Evolutionary conservation across 2,888 invertebrate genomes (phyloP).

Genomic region (Cryptocheilus praepositus): DNA sequence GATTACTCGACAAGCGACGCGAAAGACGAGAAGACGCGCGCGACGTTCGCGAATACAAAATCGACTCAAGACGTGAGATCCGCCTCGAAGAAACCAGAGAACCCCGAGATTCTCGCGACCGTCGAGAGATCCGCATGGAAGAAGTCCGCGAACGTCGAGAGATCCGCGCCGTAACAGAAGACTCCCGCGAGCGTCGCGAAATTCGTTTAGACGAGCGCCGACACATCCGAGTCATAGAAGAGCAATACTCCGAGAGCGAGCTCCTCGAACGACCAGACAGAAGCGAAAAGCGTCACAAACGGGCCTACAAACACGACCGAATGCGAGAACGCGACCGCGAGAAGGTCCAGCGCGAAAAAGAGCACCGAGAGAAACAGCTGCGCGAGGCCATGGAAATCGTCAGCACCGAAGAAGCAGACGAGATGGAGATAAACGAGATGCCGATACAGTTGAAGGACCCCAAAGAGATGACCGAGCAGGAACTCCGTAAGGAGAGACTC

Average conservation of each 20-base stretch:
- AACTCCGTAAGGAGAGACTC: conserved; percentile 75
- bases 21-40: conserved; percentile 70
- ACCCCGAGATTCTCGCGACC: conserved; percentile 56
- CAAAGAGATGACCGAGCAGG: conserved; percentile 73
- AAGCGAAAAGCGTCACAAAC: conserved; percentile 68
- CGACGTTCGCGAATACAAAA: conserved; percentile 65
- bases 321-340: conserved; percentile 76
- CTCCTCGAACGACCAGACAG: conserved; percentile 59
- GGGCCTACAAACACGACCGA: conserved; percentile 77
- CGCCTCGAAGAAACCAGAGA: conserved; percentile 63
- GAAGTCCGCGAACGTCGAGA: conserved; percentile 69
- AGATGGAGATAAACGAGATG: conserved; percentile 62
- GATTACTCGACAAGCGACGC: conserved; percentile 70
- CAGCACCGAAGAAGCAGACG: conserved; percentile 72
- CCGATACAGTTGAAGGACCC: conserved; percentile 68
- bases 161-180: conserved; percentile 57
- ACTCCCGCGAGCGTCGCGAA: conserved; percentile 61
- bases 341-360: conserved; percentile 64
- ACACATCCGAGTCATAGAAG: conserved; percentile 61
- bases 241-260: conserved; percentile 63
- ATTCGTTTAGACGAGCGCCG: conserved; percentile 63
- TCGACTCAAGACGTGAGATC: conserved; percentile 65
- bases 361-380: conserved; percentile 67
- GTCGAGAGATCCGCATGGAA: conserved; percentile 66
- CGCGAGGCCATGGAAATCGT: conserved; percentile 65